Evolutionary conservation across 1,140 invertebrate genomes (phyloP).

Genomic region (Leptopilina boulardi): DNA sequence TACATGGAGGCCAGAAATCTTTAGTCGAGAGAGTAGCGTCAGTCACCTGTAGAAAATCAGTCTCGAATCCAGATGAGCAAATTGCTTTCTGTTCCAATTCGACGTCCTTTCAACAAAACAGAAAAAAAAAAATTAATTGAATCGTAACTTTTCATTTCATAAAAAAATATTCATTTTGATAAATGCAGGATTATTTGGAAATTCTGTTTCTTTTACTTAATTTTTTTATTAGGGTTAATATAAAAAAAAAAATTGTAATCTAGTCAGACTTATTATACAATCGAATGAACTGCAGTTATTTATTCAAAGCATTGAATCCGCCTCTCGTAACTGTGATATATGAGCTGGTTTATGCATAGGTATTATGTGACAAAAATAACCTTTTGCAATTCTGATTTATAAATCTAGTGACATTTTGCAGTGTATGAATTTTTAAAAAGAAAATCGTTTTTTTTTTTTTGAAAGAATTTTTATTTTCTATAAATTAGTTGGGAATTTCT

Average conservation of each 20-base stretch:
- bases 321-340: conserved; percentile 16
- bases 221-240: not conserved
- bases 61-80: conserved; percentile 3
- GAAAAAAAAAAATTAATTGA: conserved; percentile 1
- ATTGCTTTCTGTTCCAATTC: conserved; percentile 17
- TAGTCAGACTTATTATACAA: not conserved
- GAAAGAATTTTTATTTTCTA: too few relatives aligned
- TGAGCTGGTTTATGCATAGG: conserved; percentile 11
- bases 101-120: not conserved
- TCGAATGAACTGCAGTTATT: conserved; percentile 17
- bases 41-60: conserved; percentile 16
- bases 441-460: not conserved
- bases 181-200: too few relatives aligned
- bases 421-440: not conserved
- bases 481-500: too few relatives aligned
- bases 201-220: too few relatives aligned
- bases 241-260: conserved; percentile 7
- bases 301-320: conserved; percentile 11
- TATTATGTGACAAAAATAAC: conserved; percentile 18
- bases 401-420: conserved; percentile 7
- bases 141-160: not conserved
- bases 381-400: conserved; percentile 12
- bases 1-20: conserved; percentile 16
- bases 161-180: not conserved
- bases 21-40: not conserved